A percentile compares a stretch with the other conserved stretches of the same genome.
phyloP scores from a whole-genome alignment of 2,888 invertebrate species.

The Gortyna flavago region DNA sequence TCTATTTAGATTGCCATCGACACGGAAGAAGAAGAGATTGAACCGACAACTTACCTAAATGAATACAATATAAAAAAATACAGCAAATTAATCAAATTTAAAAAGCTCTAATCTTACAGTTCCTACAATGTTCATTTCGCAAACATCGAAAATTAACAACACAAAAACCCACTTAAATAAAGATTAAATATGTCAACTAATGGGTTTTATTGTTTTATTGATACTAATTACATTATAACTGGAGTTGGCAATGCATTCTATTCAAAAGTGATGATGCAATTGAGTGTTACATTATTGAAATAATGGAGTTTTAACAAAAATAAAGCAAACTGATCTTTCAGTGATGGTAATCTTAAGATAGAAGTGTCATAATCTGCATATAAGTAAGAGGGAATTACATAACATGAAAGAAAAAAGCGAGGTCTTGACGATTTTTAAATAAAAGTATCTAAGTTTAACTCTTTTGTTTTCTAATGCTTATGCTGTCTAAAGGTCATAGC shows the following conservation, averaged over 20 bases:
- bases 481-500: too few relatives aligned
- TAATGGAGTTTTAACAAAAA: slow-evolving; percentile 23
- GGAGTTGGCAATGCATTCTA: slow-evolving; percentile 18
- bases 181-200: slow-evolving; percentile 18
- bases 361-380: slow-evolving; percentile 68
- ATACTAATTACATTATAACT: slow-evolving; percentile 30
- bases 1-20: not conserved
- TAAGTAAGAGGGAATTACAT: slow-evolving; percentile 59
- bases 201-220: slow-evolving; percentile 13
- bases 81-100: not conserved
- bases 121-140: not conserved
- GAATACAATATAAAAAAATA: too few relatives aligned
- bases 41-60: not conserved
- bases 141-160: not conserved
- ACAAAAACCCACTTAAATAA: slow-evolving; percentile 4
- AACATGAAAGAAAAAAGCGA: slow-evolving; percentile 44
- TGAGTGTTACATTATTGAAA: slow-evolving; percentile 27
- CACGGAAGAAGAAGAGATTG: not conserved
- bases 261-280: slow-evolving; percentile 25
- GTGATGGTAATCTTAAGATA: slow-evolving; percentile 39
- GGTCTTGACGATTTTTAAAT: not conserved
- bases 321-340: slow-evolving; percentile 43
- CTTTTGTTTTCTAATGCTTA: not conserved
- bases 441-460: not conserved
- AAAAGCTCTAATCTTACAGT: not conserved